Conservation (phyloP, 2,888 invertebrate genomes). For the Oasisia sp. region DNA sequence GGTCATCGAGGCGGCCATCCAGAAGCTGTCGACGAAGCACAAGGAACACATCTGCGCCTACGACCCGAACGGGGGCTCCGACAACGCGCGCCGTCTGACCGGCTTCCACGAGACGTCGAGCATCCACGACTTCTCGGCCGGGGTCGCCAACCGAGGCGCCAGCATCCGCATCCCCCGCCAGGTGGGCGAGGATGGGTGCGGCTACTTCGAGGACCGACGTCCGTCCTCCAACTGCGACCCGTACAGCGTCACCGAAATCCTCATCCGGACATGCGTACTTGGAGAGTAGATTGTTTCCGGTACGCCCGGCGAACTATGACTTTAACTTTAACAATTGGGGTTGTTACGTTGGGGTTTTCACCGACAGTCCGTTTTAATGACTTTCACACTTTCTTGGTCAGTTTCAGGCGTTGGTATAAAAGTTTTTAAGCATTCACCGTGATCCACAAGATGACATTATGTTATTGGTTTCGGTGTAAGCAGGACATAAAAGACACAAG, state of each 20-base stretch:
- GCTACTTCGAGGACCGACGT: conserved; percentile 91
- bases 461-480: too few species aligned
- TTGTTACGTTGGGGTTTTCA: background rate
- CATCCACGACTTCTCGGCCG: conserved; percentile 93
- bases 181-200: conserved; percentile 69
- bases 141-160: conserved; percentile 90
- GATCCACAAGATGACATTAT: too few species aligned
- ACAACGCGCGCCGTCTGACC: conserved; percentile 94
- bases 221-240: conserved; percentile 52
- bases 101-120: conserved; percentile 96
- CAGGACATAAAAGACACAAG: too few species aligned
- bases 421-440: too few species aligned
- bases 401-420: too few species aligned
- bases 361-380: background rate
- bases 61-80: conserved; percentile 95
- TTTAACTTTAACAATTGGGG: background rate
- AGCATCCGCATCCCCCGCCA: conserved; percentile 91
- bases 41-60: conserved; percentile 94
- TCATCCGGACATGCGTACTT: conserved; percentile 43
- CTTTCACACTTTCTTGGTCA: background rate
- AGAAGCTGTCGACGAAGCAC: conserved; percentile 91
- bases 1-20: conserved; percentile 94
- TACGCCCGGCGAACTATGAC: background rate
- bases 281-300: background rate
- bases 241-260: conserved; percentile 46